Conservation (phyloP, 2,797 vertebrate species). For the Takifugu ocellatus region DNA sequence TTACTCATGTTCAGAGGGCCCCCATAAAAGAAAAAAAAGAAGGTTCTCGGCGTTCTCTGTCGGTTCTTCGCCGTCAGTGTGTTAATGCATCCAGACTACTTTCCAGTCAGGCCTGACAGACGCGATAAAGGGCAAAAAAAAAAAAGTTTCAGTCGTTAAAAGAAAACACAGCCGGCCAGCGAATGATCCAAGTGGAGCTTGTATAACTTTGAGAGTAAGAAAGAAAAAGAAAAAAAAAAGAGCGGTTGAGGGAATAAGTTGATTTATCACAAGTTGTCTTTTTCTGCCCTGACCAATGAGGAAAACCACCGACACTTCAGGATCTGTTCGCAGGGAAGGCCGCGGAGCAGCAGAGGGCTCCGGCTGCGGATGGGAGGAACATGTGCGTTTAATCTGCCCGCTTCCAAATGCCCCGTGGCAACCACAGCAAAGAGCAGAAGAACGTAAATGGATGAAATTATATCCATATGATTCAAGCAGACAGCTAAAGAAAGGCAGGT, state of each 20-base stretch:
- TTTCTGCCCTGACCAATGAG: slow-evolving; percentile 66
- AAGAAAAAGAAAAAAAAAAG: slow-evolving; percentile 49
- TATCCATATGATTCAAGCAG: slow-evolving; percentile 87
- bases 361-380: slow-evolving; percentile 76
- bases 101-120: slow-evolving; percentile 47
- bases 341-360: slow-evolving; percentile 66
- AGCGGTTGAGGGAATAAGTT: slow-evolving; percentile 25
- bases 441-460: slow-evolving; percentile 86
- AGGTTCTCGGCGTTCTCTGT: slow-evolving; percentile 22
- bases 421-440: slow-evolving; percentile 83
- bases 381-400: slow-evolving; percentile 82
- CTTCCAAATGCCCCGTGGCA: slow-evolving; percentile 85
- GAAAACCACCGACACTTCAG: slow-evolving; percentile 79
- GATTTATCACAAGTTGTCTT: slow-evolving; percentile 69
- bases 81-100: slow-evolving; percentile 46
- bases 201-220: slow-evolving; percentile 44
- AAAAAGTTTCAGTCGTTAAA: slow-evolving; percentile 28
- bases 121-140: slow-evolving; percentile 23
- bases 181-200: slow-evolving; percentile 13
- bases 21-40: slow-evolving; percentile 33
- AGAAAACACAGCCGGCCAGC: slow-evolving; percentile 14
- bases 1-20: slow-evolving; percentile 61
- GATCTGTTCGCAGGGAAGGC: slow-evolving; percentile 72
- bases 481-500: slow-evolving; percentile 82
- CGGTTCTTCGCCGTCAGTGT: slow-evolving; percentile 41